Evolutionary conservation across 2,888 invertebrate species (phyloP), one percentile per base, ranked within the genome.

Genomic region (Microplitis manilae): DNA sequence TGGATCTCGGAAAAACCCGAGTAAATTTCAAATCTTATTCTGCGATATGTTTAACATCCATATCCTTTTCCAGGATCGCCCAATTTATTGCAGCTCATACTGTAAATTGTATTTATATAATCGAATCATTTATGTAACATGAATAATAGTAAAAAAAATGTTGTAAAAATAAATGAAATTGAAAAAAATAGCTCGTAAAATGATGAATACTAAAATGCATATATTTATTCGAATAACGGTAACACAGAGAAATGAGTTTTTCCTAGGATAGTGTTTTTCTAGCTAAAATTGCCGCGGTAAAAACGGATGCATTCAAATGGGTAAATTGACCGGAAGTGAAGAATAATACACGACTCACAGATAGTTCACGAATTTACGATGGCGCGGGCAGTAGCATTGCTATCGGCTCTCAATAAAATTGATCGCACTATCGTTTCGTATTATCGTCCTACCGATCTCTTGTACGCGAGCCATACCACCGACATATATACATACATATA

Each of bases 381-480:
- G 30, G 65, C 61, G 20, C 65, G 64, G 73, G 61, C 61, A 15
- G 59, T 38, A 40, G 68, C 65, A 77, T 13, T 50, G 50, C 70
- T 77, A 77, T 74, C 77, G 65, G 64, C 68, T 73, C 70, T 77
- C 73, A 74, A 77, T 77, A 74, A 77, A 77, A 77, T 77, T 74
- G 77, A 77, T 77, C 70, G 73, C 59, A 64, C 62, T 64, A 74
- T 71, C 74, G 65, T 67, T 70, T 74, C 40, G 65, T 65, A 77
- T 77, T 74, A 74, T 77, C 70, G 60, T 73, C 41, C 50, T 30
- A 39, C 15, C 74, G 70, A 77, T 77, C 71, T 68, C 74, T 73
- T 50, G 50, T 39, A 59, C 60, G 73, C 70, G 69, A 73, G 67
- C 73, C 73, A 9, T 69, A 13, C 8, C 50, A 50, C 50, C 50